Percentiles rank a stretch among this genome's conserved stretches.
Evolutionary conservation across 1,140 invertebrate genomes (phyloP).

Genomic region (Drosophila yakuba): DNA sequence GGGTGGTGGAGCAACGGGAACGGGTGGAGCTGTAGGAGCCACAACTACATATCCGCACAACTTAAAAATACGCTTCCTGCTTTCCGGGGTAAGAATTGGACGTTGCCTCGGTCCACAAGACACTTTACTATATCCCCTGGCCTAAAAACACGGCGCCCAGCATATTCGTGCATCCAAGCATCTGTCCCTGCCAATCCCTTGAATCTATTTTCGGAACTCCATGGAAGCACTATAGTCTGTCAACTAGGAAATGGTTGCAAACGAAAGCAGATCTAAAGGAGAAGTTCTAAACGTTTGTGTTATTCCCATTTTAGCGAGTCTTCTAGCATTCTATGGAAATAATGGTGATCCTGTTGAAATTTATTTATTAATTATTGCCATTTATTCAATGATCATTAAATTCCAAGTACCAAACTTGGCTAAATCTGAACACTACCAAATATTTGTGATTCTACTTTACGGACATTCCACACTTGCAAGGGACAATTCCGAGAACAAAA

Average conservation of each 20-base stretch:
- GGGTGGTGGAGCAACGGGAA: constrained; percentile 40
- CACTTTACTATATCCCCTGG: constrained; percentile 3
- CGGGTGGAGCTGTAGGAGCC: constrained; percentile 48
- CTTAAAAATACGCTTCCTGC: constrained; percentile 84
- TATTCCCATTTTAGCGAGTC: background rate
- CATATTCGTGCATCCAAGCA: constrained; percentile 31
- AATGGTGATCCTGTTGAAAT: no score
- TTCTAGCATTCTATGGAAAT: no score
- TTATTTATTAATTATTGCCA: background rate
- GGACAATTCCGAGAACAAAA: no score
- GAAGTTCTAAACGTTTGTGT: background rate
- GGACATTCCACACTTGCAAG: no score
- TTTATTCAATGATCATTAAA: background rate
- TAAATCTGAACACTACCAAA: no score
- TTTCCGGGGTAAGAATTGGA: constrained; percentile 79
- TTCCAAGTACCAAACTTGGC: no score
- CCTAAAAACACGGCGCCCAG: constrained; percentile 20
- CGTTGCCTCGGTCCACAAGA: background rate
- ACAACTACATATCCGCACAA: constrained; percentile 84
- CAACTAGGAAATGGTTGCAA: constrained; percentile 20
- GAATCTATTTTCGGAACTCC: constrained; percentile 44
- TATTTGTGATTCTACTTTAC: no score
- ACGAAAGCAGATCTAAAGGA: background rate
- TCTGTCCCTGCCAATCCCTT: constrained; percentile 49
- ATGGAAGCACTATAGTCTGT: constrained; percentile 25